Evolutionary conservation across 2,113 vertebrate genomes (phyloP).

Genomic region (Hydrochoerus hydrochaeris): DNA sequence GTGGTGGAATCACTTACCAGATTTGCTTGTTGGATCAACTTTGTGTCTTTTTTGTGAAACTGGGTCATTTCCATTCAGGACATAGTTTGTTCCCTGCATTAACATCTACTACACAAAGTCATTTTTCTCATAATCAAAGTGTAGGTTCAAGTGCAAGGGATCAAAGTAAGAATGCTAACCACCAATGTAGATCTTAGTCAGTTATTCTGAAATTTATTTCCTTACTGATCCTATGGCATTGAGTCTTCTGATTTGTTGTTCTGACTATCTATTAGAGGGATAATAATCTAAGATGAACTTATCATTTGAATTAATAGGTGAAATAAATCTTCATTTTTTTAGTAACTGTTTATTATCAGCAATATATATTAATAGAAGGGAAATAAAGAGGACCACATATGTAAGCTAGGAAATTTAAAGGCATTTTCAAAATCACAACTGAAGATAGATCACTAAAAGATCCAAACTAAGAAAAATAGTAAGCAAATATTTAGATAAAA

Average conservation of each 20-base stretch:
- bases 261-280: not conserved
- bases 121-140: not conserved
- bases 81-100: not conserved
- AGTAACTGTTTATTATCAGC: not conserved
- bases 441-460: no score
- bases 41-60: not conserved
- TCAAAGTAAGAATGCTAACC: not conserved
- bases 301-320: not conserved
- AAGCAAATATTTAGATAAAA: no score
- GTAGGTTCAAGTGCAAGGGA: not conserved
- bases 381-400: not conserved
- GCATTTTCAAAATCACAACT: no score
- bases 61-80: not conserved
- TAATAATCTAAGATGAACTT: not conserved
- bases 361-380: not conserved
- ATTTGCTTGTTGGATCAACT: not conserved
- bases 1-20: not conserved
- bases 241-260: not conserved
- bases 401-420: no score
- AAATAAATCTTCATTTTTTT: not conserved
- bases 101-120: not conserved
- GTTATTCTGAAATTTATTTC: not conserved
- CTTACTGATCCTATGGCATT: not conserved
- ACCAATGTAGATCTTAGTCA: not conserved
- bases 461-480: no score